Conservation (phyloP, 1,140 invertebrate species). For the Meteorus sp. region DNA sequence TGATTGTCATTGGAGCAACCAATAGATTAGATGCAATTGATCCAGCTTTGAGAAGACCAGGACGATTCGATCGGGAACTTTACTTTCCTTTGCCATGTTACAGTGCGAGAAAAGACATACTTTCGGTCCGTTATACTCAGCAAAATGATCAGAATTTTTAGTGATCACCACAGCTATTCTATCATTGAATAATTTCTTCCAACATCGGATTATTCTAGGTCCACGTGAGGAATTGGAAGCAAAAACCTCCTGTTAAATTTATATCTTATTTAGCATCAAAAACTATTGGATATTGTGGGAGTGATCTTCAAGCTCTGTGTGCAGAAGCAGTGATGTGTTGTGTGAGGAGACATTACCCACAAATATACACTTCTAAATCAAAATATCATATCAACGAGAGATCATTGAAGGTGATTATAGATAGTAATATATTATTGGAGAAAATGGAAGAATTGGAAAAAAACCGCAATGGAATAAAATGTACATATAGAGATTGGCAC, state of each 20-base stretch:
- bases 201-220: slow-evolving; percentile 36
- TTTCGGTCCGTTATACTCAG: slow-evolving; percentile 57
- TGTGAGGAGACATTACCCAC: slow-evolving; percentile 51
- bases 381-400: slow-evolving; percentile 50
- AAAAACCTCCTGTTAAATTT: slow-evolving; percentile 52
- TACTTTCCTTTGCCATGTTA: slow-evolving; percentile 57
- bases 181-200: not conserved
- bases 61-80: slow-evolving; percentile 65
- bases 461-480: not conserved
- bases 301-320: slow-evolving; percentile 57
- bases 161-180: not conserved
- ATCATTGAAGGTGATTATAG: slow-evolving; percentile 42
- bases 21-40: slow-evolving; percentile 75
- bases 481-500: not conserved
- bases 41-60: slow-evolving; percentile 71
- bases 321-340: slow-evolving; percentile 55
- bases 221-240: slow-evolving; percentile 51
- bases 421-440: not conserved
- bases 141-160: not conserved
- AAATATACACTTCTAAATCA: slow-evolving; percentile 51
- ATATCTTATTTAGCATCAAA: slow-evolving; percentile 51
- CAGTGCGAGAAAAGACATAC: slow-evolving; percentile 52
- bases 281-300: slow-evolving; percentile 58
- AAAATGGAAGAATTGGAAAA: slow-evolving; percentile 3
- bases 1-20: slow-evolving; percentile 77